Evolutionary conservation across 2,888 invertebrate species (phyloP).

Genomic region (Sympetrum striolatum): DNA sequence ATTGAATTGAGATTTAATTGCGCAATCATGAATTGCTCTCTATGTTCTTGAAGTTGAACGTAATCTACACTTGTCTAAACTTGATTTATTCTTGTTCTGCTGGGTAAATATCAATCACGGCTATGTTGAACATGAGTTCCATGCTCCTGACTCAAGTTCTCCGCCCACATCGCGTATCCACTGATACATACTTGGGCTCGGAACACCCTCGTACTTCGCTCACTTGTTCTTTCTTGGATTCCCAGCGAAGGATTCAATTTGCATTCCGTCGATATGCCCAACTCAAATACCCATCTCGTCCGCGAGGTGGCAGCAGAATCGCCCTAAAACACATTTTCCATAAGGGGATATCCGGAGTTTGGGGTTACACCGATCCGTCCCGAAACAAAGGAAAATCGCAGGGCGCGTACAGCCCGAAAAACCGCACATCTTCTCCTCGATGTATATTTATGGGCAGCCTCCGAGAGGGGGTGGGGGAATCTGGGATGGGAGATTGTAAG

Average conservation of each 20-base stretch:
- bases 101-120: no score
- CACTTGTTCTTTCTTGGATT: not conserved
- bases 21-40: no score
- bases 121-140: no score
- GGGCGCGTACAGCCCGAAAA: not conserved
- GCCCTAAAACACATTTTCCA: not conserved
- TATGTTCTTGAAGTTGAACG: no score
- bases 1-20: no score
- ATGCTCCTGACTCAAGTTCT: no score
- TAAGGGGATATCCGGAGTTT: not conserved
- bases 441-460: conserved; percentile 35
- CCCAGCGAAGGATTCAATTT: conserved; percentile 9
- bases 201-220: no score
- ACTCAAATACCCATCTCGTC: conserved; percentile 44
- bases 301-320: not conserved
- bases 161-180: no score
- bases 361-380: not conserved
- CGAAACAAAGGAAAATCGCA: not conserved
- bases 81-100: no score
- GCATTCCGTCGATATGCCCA: conserved; percentile 31
- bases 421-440: not conserved
- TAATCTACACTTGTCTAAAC: no score
- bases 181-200: no score
- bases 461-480: not conserved
- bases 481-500: no score